Evolutionary conservation across 2,888 invertebrate species (phyloP).

Genomic region (Iselma pallidipennis): DNA sequence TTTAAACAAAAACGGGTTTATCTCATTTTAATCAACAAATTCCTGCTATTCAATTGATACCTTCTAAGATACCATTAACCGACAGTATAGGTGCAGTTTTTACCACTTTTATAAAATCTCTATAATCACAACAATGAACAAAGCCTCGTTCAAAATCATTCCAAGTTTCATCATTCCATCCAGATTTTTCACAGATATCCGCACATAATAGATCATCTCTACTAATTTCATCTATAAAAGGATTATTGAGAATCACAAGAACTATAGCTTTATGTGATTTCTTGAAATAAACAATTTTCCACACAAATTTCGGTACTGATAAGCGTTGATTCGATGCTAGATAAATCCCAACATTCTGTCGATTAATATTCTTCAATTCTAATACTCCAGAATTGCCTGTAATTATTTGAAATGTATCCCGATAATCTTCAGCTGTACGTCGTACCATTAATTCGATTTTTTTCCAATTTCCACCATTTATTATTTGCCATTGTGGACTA

Average conservation of each 20-base stretch:
- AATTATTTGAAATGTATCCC: constrained; percentile 50
- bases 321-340: constrained; percentile 49
- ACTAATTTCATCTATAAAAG: constrained; percentile 43
- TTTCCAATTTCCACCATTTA: constrained; percentile 60
- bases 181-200: constrained; percentile 49
- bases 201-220: constrained; percentile 43
- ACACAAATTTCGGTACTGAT: constrained; percentile 56
- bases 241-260: constrained; percentile 60
- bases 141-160: constrained; percentile 45
- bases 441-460: constrained; percentile 55
- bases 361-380: constrained; percentile 50
- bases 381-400: constrained; percentile 51
- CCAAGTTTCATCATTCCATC: constrained; percentile 47
- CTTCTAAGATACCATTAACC: constrained; percentile 8
- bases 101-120: constrained; percentile 14
- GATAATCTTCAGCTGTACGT: constrained; percentile 47
- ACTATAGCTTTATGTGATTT: constrained; percentile 53
- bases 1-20: too few relatives aligned
- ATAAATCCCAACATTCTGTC: constrained; percentile 47
- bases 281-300: constrained; percentile 57
- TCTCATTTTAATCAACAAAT: too few relatives aligned
- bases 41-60: not conserved
- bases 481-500: constrained; percentile 59
- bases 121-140: constrained; percentile 53
- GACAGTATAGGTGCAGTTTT: constrained; percentile 10